Percentiles rank a stretch among this genome's conserved stretches.
Evolutionary conservation across 2,113 vertebrate species (phyloP).

Genomic region (Saguinus midas): DNA sequence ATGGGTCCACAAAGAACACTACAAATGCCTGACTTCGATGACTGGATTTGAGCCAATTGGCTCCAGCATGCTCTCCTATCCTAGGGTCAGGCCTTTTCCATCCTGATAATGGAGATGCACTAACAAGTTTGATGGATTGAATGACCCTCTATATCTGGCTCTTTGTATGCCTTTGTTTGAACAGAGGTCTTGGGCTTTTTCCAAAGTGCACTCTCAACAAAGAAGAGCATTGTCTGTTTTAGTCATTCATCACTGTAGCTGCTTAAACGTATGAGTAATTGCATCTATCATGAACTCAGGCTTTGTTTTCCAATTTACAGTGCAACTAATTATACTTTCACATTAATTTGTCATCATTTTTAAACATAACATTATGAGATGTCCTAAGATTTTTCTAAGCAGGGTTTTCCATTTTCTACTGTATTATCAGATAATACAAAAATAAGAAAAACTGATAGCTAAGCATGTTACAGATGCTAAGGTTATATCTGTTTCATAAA

Average conservation of each 20-base stretch:
- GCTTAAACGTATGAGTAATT: not conserved
- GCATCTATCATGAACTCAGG: not conserved
- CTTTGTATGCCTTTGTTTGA: not conserved
- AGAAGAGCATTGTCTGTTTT: not conserved
- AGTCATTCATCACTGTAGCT: not conserved
- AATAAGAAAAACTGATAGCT: not conserved
- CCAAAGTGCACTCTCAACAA: not conserved
- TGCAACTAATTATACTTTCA: not conserved
- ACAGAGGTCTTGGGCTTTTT: not conserved
- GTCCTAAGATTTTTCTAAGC: not conserved
- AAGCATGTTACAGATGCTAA: not conserved
- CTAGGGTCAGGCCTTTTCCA: not conserved
- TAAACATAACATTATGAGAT: not conserved
- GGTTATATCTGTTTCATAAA: not conserved
- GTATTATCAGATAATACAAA: not conserved
- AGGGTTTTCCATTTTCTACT: not conserved
- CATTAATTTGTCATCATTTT: not conserved
- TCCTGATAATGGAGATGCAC: not conserved
- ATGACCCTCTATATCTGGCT: not conserved
- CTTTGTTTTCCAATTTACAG: not conserved
- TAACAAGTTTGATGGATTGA: not conserved
- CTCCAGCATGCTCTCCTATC: rapidly evolving
- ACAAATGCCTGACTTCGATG: not conserved
- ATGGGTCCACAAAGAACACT: not conserved
- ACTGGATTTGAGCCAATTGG: not conserved